Percentiles rank a stretch among this genome's conserved stretches.
phyloP scores from a whole-genome alignment of 2,113 vertebrate genomes.

The Lepisosteus oculatus region DNA sequence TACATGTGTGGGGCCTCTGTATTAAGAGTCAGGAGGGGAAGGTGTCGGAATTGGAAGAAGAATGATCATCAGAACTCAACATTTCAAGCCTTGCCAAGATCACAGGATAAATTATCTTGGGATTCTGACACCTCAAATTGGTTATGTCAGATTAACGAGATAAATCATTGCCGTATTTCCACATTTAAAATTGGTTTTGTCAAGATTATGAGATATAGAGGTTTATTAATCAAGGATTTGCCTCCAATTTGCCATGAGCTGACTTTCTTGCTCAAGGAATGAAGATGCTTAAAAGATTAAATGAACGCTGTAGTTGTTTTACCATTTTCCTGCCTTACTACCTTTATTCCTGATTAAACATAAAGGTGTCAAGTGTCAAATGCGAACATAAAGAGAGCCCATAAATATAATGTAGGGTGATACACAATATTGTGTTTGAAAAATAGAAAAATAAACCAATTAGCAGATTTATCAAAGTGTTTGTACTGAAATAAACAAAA shows the following conservation, averaged over 20 bases:
- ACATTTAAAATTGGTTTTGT: slow-evolving; percentile 50
- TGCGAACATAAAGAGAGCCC: too few species aligned
- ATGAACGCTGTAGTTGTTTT: background rate
- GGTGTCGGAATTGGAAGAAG: slow-evolving; percentile 27
- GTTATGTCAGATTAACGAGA: slow-evolving; percentile 62
- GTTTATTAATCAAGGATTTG: slow-evolving; percentile 33
- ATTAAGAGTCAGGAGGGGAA: background rate
- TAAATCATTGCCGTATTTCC: slow-evolving; percentile 46
- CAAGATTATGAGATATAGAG: slow-evolving; percentile 41
- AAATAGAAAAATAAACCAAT: too few species aligned
- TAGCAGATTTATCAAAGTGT: too few species aligned
- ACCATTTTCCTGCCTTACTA: background rate
- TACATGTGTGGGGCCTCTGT: background rate
- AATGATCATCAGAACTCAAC: slow-evolving; percentile 41
- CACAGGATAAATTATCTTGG: slow-evolving; percentile 38
- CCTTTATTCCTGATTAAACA: too few species aligned
- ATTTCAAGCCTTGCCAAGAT: slow-evolving; percentile 37
- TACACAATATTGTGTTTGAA: too few species aligned
- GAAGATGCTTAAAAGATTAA: background rate
- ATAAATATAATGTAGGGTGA: too few species aligned
- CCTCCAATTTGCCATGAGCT: slow-evolving; percentile 32
- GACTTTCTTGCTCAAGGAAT: slow-evolving; percentile 1
- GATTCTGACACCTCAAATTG: slow-evolving; percentile 53
- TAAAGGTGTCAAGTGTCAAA: too few species aligned
- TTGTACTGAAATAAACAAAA: too few species aligned